Percentiles rank a stretch among this genome's conserved stretches.
These are phyloP conservation scores for Perodicticus potto DNA, from an alignment of 2,797 vertebrate genomes.

Conservation along the genomic window DNA sequence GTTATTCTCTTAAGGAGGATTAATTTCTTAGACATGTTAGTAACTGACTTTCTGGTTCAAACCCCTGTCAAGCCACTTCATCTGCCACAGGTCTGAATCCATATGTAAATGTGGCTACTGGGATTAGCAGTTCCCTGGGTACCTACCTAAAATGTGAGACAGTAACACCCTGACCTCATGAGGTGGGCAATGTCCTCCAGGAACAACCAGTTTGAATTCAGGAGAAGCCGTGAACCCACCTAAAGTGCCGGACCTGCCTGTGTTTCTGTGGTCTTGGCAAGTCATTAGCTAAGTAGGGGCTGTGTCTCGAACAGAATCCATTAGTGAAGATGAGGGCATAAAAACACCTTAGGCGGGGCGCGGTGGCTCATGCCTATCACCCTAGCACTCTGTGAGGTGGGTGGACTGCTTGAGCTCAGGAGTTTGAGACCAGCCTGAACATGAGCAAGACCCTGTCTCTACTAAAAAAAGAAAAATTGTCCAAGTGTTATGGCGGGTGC, in stretches of 20 bases:
- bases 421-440: too few relatives aligned
- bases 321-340: neutral
- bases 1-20: neutral
- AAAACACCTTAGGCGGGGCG: too few relatives aligned
- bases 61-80: neutral
- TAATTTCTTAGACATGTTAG: neutral
- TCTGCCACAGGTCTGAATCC: neutral
- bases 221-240: neutral
- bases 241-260: neutral
- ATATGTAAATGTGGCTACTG: neutral
- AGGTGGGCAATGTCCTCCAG: neutral
- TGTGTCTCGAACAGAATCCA: neutral
- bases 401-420: too few relatives aligned
- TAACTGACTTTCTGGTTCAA: neutral
- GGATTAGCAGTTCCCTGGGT: neutral
- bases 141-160: too few relatives aligned
- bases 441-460: too few relatives aligned
- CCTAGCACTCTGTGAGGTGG: too few relatives aligned
- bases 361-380: too few relatives aligned
- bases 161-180: accelerated
- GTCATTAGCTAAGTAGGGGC: neutral
- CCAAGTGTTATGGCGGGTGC: too few relatives aligned
- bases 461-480: too few relatives aligned
- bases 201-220: neutral
- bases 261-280: neutral